These are phyloP conservation scores for Grapholita molesta DNA, from an alignment of 1,140 invertebrate genomes.

Conservation along the genomic window DNA sequence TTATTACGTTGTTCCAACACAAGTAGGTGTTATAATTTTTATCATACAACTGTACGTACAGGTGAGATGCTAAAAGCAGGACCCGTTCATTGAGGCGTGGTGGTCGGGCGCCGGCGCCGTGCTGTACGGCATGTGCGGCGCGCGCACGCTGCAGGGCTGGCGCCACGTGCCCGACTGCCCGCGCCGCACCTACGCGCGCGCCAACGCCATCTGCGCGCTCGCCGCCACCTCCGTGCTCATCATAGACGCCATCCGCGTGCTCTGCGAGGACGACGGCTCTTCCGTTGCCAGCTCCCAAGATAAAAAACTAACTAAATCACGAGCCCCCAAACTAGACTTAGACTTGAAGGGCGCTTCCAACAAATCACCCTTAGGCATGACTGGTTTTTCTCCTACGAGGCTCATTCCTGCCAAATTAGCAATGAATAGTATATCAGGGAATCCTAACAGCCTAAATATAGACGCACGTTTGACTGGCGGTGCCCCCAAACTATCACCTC, in stretches of 20 bases:
- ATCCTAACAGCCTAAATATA: background rate
- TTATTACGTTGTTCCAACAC: too few species aligned
- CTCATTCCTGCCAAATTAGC: background rate
- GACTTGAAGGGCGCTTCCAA: background rate
- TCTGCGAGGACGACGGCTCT: constrained; percentile 47
- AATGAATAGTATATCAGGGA: background rate
- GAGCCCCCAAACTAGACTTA: background rate
- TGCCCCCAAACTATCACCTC: background rate
- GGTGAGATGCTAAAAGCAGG: constrained; percentile 60
- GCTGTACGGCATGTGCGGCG: constrained; percentile 50
- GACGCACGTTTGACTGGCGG: too few species aligned
- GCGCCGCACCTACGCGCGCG: constrained; percentile 41
- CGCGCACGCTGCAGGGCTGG: constrained; percentile 44
- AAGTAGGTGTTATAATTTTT: background rate
- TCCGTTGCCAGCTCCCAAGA: constrained; percentile 33
- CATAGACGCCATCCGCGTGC: constrained; percentile 47
- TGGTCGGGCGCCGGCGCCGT: constrained; percentile 53
- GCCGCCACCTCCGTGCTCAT: constrained; percentile 45
- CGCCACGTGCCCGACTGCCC: constrained; percentile 37
- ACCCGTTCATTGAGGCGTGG: constrained; percentile 61
- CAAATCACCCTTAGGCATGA: background rate
- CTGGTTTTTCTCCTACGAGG: background rate
- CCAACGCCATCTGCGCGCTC: constrained; percentile 45
- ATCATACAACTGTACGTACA: too few species aligned
- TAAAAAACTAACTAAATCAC: constrained; percentile 13